These are phyloP conservation scores for Drosophila birchii DNA, from an alignment of 2,888 invertebrate species.

Conservation along the genomic window DNA sequence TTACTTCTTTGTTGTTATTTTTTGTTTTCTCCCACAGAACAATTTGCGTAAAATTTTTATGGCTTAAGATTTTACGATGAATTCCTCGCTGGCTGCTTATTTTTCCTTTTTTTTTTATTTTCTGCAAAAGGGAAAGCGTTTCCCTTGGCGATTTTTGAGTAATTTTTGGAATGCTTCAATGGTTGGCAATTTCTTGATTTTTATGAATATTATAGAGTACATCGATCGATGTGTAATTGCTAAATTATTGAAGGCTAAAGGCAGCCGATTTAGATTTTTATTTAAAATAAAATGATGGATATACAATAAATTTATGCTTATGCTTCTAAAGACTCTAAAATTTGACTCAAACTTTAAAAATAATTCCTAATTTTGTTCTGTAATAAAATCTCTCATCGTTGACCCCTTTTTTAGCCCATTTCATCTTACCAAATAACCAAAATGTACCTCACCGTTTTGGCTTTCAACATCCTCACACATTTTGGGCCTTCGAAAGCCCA, in stretches of 20 bases:
- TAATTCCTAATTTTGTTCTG: neutral
- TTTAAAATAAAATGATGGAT: no score
- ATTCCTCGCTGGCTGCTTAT: slow-evolving; percentile 22
- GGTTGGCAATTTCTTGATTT: neutral
- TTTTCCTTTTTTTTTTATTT: slow-evolving; percentile 1
- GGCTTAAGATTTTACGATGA: slow-evolving; percentile 62
- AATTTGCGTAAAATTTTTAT: slow-evolving; percentile 72
- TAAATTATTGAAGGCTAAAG: neutral
- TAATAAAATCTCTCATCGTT: neutral
- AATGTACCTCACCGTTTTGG: slow-evolving; percentile 11
- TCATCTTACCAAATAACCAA: slow-evolving; percentile 1
- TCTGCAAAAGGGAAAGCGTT: neutral
- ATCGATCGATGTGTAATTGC: neutral
- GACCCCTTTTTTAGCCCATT: neutral
- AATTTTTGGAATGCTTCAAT: slow-evolving; percentile 36
- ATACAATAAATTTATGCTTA: no score
- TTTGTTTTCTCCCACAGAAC: slow-evolving; percentile 42
- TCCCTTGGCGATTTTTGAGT: slow-evolving; percentile 22
- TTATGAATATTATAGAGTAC: neutral
- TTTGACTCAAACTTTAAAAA: neutral
- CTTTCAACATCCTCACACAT: slow-evolving; percentile 46
- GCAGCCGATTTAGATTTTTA: neutral
- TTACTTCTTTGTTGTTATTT: slow-evolving; percentile 11
- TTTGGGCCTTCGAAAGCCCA: slow-evolving; percentile 27
- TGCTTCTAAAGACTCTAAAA: neutral